These are phyloP conservation scores for Xanthia togata DNA, from an alignment of 2,888 invertebrate species.

Conservation along the genomic window DNA sequence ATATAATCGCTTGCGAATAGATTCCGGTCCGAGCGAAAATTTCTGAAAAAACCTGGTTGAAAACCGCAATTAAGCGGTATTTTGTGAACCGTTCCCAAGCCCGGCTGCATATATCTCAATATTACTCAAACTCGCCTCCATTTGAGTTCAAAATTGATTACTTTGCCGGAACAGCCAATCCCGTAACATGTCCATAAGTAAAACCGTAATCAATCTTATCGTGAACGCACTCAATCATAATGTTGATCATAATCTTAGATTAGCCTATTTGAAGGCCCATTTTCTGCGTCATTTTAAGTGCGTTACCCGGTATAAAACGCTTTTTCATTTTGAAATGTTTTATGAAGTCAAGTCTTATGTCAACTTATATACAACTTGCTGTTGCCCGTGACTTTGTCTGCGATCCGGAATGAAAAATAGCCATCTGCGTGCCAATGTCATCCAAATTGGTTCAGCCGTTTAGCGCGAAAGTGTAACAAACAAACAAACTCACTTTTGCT, in stretches of 20 bases:
- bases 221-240: constrained; percentile 16
- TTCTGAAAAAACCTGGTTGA: no score
- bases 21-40: no score
- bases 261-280: background rate
- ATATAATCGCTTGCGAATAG: no score
- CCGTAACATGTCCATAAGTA: background rate
- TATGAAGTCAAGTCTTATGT: background rate
- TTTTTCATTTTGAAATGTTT: background rate
- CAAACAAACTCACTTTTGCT: no score
- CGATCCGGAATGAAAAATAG: no score
- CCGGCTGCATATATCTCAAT: background rate
- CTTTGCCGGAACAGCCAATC: background rate
- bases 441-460: no score
- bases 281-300: constrained; percentile 4
- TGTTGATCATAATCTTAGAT: constrained; percentile 8
- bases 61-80: no score
- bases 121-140: background rate
- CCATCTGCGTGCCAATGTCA: no score
- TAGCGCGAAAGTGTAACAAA: no score
- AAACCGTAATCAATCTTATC: constrained; percentile 41
- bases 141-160: constrained; percentile 19
- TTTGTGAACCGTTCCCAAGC: no score
- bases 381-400: no score
- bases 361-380: no score
- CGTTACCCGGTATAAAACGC: background rate